Evolutionary conservation across 2,888 invertebrate species (phyloP).

Genomic region (Agriotes lineatus): DNA sequence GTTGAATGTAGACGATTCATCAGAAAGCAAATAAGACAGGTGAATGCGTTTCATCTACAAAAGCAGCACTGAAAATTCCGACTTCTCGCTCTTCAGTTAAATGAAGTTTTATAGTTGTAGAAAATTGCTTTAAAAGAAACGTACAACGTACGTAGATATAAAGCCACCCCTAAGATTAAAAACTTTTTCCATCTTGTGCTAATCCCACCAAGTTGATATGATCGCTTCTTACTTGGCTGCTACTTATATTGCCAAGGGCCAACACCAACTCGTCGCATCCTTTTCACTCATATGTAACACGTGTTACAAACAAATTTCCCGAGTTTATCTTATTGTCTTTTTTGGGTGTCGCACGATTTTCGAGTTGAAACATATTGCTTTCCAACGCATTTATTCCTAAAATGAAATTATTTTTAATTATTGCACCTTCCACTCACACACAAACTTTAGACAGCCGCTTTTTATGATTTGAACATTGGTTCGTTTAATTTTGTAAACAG

Average conservation of each 20-base stretch:
- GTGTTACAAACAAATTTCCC: conserved; percentile 14
- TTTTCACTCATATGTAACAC: conserved; percentile 19
- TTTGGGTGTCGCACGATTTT: no score
- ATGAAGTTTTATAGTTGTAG: conserved; percentile 33
- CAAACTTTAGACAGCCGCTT: not conserved
- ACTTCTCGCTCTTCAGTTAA: conserved; percentile 23
- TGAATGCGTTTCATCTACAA: no score
- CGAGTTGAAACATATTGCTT: no score
- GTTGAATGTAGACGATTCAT: no score
- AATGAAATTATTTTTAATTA: no score
- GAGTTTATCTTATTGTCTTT: no score
- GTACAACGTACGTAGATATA: conserved; percentile 35
- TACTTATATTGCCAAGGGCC: conserved; percentile 27
- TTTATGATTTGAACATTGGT: conserved; percentile 26
- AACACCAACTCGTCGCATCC: conserved; percentile 24
- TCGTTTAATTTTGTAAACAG: conserved; percentile 31
- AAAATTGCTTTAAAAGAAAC: conserved; percentile 30
- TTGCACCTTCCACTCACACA: no score
- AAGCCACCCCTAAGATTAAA: conserved; percentile 47
- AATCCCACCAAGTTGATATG: conserved; percentile 52
- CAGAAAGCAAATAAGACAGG: no score
- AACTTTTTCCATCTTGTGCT: conserved; percentile 59
- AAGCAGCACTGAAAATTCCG: conserved; percentile 3
- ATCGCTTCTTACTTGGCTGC: conserved; percentile 46
- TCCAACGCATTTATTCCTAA: no score